phyloP scores from a whole-genome alignment of 1,140 invertebrate genomes.

The Atopsyche davidsoni region DNA sequence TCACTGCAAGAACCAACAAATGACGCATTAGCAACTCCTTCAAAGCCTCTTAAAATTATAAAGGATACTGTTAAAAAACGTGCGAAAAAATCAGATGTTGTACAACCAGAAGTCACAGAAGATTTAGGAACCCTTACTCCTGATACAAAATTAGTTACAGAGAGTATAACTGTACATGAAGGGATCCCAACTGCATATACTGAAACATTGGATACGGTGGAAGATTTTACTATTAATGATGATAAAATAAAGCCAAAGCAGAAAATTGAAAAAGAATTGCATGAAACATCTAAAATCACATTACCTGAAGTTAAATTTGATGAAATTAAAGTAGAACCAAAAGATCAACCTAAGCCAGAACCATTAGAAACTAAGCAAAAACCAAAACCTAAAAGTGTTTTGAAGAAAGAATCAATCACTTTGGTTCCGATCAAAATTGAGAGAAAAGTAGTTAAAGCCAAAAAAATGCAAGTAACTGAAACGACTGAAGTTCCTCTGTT shows the following conservation, averaged over 20 bases:
- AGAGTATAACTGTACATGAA: constrained; percentile 7
- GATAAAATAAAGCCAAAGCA: constrained; percentile 4
- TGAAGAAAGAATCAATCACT: constrained; percentile 33
- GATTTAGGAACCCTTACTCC: background rate
- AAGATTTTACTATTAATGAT: constrained; percentile 8
- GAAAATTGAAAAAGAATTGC: constrained; percentile 14
- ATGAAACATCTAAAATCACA: background rate
- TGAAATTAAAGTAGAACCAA: constrained; percentile 17
- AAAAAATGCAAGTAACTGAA: constrained; percentile 38
- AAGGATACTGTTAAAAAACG: constrained; percentile 6
- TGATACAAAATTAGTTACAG: background rate
- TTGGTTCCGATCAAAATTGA: constrained; percentile 41
- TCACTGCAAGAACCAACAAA: constrained; percentile 9
- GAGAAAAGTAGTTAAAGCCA: constrained; percentile 37
- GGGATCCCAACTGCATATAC: constrained; percentile 12
- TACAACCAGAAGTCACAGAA: background rate
- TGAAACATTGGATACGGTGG: constrained; percentile 9
- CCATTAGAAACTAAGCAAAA: constrained; percentile 29
- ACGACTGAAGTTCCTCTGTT: constrained; percentile 50
- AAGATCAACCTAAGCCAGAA: constrained; percentile 30
- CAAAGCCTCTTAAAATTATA: constrained; percentile 11
- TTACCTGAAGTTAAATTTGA: background rate
- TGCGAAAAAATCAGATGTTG: constrained; percentile 9
- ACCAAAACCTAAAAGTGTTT: constrained; percentile 24
- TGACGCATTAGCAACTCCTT: constrained; percentile 6